Base-by-base conservation (phyloP, 1,140 invertebrate genomes). In the Sminthurides bifidus region DNA sequence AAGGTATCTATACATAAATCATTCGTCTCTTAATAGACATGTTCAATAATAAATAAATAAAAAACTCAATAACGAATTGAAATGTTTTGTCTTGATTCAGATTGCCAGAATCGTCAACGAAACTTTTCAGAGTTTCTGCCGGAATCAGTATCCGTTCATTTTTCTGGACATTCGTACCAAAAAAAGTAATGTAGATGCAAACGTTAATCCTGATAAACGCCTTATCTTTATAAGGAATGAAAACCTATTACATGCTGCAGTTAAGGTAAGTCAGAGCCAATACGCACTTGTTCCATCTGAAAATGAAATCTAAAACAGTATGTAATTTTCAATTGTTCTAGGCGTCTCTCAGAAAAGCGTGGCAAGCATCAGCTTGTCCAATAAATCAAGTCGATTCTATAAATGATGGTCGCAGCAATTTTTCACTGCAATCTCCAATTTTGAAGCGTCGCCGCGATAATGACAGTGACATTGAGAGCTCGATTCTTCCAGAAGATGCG, bases 181-280 rank as follows among this genome's bases (percentile, higher is more conserved):
- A 29, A 76, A 78, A 64, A 72, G 78, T 3, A 72, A 75, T 56
- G 81, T 92, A n/a, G 89, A 92, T 74, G 81, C 98, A 0, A 98
- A 98, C 77, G 82, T 98, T 0, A 95, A 92, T 17, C 93, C 93
- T n/a, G 92, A 98, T 72, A 98, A 98, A 74, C 76, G 93, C 64
- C 84, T 87, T 68, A 76, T 98, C 55, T 85, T 94, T 70, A 69
- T 97, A 1, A 81, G 85, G 48, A 81, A 90, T 70, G 93, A 98
- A 71, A 87, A 88, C 66, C 66, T 85, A 41, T 73, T 98, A 33
- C 66, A 87, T 49, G 78, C 84, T 52, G 26, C 30, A 15, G 23
- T 61, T 21, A 61, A 61, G 55, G 59, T 57, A 31, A 6, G 17
- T 17, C 17, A 6, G 17, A n/a, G n/a, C n/a, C n/a, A n/a, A n/a